These are phyloP conservation scores for Colinus virginianus DNA, from an alignment of 2,113 vertebrate species.

Conservation along the genomic window DNA sequence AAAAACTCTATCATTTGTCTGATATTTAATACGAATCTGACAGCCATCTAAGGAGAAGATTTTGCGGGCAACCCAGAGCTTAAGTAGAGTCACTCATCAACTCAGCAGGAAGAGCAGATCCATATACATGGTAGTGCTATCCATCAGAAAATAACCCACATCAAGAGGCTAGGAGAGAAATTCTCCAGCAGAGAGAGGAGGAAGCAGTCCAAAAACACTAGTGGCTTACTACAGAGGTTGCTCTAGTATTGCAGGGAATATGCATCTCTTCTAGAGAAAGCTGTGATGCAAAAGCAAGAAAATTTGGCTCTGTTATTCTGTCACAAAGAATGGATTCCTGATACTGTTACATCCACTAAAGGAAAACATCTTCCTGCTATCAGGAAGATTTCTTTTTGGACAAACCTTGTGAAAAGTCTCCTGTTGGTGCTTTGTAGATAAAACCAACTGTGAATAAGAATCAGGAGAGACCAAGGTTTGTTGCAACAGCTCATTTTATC, in stretches of 20 bases:
- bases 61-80: neutral
- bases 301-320: neutral
- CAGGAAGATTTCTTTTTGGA: neutral
- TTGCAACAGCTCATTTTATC: neutral
- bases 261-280: neutral
- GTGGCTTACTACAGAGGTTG: neutral
- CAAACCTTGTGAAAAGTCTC: neutral
- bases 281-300: neutral
- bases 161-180: neutral
- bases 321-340: neutral
- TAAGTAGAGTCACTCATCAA: neutral
- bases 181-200: neutral
- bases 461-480: neutral
- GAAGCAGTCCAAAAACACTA: neutral
- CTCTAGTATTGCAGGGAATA: neutral
- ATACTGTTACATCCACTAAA: neutral
- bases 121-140: fast-evolving
- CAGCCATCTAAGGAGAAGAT: neutral
- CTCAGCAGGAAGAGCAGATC: neutral
- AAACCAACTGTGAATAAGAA: neutral
- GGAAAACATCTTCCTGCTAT: neutral
- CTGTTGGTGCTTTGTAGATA: neutral
- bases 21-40: neutral
- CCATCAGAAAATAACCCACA: neutral
- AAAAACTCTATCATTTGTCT: neutral